phyloP scores from a whole-genome alignment of 2,888 invertebrate genomes.

The Muschampia plurimacula region DNA sequence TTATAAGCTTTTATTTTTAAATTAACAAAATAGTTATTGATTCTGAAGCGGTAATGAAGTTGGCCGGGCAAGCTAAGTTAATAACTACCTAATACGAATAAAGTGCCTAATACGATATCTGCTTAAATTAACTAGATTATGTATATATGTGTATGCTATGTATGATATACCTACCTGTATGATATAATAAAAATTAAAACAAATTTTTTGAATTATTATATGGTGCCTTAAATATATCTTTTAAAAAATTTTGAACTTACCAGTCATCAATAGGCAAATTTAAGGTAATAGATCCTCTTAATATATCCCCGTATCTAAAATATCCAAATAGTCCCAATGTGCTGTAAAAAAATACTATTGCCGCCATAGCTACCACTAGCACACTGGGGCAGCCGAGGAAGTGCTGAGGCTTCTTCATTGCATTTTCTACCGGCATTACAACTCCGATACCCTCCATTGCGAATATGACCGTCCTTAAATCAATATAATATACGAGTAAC shows the following conservation, averaged over 20 bases:
- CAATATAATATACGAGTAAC: neutral
- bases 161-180: too few species aligned
- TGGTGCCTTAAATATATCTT: neutral
- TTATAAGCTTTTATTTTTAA: too few species aligned
- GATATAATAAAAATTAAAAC: too few species aligned
- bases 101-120: too few species aligned
- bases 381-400: constrained; percentile 94
- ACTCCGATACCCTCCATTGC: constrained; percentile 98
- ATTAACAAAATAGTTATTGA: too few species aligned
- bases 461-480: constrained; percentile 94
- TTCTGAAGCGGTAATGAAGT: too few species aligned
- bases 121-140: too few species aligned
- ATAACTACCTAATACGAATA: too few species aligned
- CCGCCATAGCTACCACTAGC: constrained; percentile 93
- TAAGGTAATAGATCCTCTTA: constrained; percentile 92
- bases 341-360: constrained; percentile 92
- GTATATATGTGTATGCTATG: too few species aligned
- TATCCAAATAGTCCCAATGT: constrained; percentile 96
- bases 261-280: constrained; percentile 90
- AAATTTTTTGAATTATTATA: too few species aligned
- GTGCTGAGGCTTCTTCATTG: constrained; percentile 93
- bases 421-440: constrained; percentile 97
- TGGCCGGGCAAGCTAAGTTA: too few species aligned
- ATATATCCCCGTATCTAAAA: constrained; percentile 90
- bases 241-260: constrained; percentile 67